These are phyloP conservation scores for Muschampia staudingeri DNA, from an alignment of 2,888 invertebrate species.

Conservation along the genomic window DNA sequence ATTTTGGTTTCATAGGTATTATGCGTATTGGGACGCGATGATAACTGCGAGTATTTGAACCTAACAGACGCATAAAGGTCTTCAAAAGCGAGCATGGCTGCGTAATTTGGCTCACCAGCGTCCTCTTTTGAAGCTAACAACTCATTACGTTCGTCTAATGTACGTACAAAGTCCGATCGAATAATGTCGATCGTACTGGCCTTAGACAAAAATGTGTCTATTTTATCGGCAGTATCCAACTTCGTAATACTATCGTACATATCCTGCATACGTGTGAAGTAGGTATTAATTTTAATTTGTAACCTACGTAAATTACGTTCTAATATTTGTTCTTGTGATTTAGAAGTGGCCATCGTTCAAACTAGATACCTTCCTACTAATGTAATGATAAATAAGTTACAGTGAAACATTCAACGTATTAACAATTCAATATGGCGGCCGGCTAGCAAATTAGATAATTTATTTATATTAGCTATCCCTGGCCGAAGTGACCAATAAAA, in stretches of 20 bases:
- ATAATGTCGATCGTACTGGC: constrained; percentile 39
- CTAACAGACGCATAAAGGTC: constrained; percentile 13
- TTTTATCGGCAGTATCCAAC: constrained; percentile 24
- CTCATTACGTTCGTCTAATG: constrained; percentile 46
- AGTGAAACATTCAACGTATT: constrained; percentile 14
- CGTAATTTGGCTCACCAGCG: constrained; percentile 30
- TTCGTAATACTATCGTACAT: constrained; percentile 9
- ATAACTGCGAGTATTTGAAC: constrained; percentile 9
- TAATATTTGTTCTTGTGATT: constrained; percentile 6
- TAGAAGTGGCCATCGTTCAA: constrained; percentile 12
- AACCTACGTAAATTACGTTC: constrained; percentile 29
- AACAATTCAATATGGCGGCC: constrained; percentile 9
- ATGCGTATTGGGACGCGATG: not conserved
- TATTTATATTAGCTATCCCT: constrained; percentile 6
- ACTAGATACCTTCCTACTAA: not conserved
- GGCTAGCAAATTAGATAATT: not conserved
- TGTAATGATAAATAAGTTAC: not conserved
- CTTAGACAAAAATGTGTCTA: constrained; percentile 40
- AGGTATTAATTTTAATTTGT: constrained; percentile 10
- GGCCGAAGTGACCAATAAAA: constrained; percentile 14
- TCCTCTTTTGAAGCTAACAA: constrained; percentile 12
- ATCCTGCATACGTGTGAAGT: constrained; percentile 21
- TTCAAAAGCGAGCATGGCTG: constrained; percentile 21
- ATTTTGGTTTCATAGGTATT: constrained; percentile 18
- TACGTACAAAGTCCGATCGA: constrained; percentile 39